Conservation (phyloP, 1,140 invertebrate genomes). For the Pentalonia nigronervosa region DNA sequence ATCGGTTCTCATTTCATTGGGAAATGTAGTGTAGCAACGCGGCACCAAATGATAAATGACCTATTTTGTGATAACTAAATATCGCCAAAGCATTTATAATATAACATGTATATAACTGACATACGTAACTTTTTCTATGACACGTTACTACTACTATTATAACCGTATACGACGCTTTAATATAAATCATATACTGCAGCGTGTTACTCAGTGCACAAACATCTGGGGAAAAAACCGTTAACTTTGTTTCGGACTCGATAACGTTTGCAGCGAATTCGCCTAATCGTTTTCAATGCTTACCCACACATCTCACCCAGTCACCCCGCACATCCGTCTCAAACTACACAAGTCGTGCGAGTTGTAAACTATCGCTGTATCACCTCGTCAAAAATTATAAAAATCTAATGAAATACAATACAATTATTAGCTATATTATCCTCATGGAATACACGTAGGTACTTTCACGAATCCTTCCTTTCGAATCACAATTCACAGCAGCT, state of each 20-base stretch:
- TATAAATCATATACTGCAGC: not conserved
- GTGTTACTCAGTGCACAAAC: not conserved
- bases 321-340: not conserved
- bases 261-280: not conserved
- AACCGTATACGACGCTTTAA: not conserved
- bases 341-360: not conserved
- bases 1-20: constrained; percentile 54
- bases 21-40: constrained; percentile 1
- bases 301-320: not conserved
- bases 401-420: not conserved
- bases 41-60: constrained; percentile 42
- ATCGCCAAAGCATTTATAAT: constrained; percentile 30
- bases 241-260: not conserved
- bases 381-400: not conserved
- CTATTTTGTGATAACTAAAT: constrained; percentile 34
- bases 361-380: not conserved
- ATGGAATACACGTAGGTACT: no score
- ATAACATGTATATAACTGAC: constrained; percentile 18
- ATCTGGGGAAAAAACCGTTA: not conserved
- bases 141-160: constrained; percentile 17
- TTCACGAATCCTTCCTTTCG: not conserved
- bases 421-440: not conserved
- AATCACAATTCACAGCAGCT: not conserved
- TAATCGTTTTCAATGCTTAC: not conserved
- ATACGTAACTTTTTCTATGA: constrained; percentile 2